Evolutionary conservation across 2,888 invertebrate species (phyloP).

Genomic region (Spicauda simplicius): DNA sequence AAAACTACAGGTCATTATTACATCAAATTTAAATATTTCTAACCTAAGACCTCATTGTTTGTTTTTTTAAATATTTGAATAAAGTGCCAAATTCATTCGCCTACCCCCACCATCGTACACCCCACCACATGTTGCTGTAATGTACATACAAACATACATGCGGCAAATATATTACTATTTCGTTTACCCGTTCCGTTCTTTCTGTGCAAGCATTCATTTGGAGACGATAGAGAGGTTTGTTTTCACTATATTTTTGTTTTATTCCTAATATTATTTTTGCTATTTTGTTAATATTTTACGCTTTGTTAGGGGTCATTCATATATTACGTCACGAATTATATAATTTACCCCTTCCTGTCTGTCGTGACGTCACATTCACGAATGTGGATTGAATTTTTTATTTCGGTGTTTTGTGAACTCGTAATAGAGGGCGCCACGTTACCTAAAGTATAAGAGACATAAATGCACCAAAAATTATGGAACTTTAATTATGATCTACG

Average conservation of each 20-base stretch:
- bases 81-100: conserved; percentile 12
- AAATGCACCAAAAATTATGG: too few species aligned
- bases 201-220: conserved; percentile 85
- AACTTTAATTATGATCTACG: too few species aligned
- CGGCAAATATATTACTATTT: conserved; percentile 26
- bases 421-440: too few species aligned
- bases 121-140: conserved; percentile 26
- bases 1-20: too few species aligned
- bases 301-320: background rate
- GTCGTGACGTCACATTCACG: background rate
- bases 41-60: too few species aligned
- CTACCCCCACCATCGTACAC: conserved; percentile 9
- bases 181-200: conserved; percentile 49
- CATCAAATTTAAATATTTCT: too few species aligned
- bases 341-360: background rate
- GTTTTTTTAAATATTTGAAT: too few species aligned
- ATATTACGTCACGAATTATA: background rate
- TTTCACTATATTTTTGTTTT: conserved; percentile 48
- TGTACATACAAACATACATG: conserved; percentile 27
- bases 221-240: conserved; percentile 86
- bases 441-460: too few species aligned
- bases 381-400: too few species aligned
- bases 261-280: conserved; percentile 45
- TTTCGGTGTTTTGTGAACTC: too few species aligned
- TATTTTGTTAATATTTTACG: conserved; percentile 44